These are phyloP conservation scores for Drosophila littoralis DNA, from an alignment of 1,140 invertebrate genomes.

Conservation along the genomic window DNA sequence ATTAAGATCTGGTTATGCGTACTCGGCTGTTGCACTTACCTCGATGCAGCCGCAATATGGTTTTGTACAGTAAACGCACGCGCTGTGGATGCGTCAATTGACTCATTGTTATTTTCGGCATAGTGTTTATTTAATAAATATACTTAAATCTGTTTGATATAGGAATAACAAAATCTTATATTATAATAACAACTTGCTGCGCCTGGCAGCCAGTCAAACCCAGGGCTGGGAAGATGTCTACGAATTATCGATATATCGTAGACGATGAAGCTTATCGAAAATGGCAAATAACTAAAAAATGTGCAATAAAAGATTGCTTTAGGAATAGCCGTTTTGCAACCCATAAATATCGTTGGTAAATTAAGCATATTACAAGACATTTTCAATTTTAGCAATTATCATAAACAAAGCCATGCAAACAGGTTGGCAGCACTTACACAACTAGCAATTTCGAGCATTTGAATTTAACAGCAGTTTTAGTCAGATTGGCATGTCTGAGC, in stretches of 20 bases:
- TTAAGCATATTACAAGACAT: no score
- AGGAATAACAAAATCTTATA: not conserved
- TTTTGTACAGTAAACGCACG: slow-evolving; percentile 93
- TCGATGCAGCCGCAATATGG: slow-evolving; percentile 93
- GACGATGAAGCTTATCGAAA: not conserved
- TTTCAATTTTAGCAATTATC: not conserved
- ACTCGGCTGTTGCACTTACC: slow-evolving; percentile 67
- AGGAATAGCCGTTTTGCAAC: no score
- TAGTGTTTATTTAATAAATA: slow-evolving; percentile 32
- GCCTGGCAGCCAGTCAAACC: not conserved
- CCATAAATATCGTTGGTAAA: no score
- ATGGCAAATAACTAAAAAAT: not conserved
- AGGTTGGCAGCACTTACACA: slow-evolving; percentile 20
- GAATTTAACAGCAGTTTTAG: slow-evolving; percentile 55
- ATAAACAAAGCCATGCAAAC: not conserved
- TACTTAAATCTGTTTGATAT: not conserved
- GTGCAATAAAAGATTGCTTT: no score
- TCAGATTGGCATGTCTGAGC: slow-evolving; percentile 52
- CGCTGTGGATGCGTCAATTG: slow-evolving; percentile 87
- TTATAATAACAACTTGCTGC: not conserved
- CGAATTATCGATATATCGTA: slow-evolving; percentile 1
- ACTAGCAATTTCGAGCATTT: slow-evolving; percentile 24
- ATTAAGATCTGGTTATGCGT: not conserved
- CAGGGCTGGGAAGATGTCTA: slow-evolving; percentile 1
- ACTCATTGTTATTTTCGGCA: slow-evolving; percentile 66